These are phyloP conservation scores for Xenopus laevis DNA, from an alignment of 2,113 vertebrate genomes.

Conservation along the genomic window DNA sequence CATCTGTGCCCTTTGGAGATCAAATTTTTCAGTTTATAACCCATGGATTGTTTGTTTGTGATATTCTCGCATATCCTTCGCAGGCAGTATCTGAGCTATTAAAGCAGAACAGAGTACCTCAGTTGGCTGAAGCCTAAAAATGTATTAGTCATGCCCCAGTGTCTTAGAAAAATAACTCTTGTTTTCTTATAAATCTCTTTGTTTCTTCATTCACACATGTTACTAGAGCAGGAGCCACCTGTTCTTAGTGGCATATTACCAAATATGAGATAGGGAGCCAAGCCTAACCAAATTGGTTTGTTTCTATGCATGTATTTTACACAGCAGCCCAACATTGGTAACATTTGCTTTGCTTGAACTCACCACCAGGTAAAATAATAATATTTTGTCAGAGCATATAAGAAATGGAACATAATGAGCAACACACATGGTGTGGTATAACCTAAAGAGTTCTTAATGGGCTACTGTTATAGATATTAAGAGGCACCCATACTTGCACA, in stretches of 20 bases:
- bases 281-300: slow-evolving; percentile 35
- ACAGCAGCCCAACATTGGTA: slow-evolving; percentile 13
- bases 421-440: too few species aligned
- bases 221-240: slow-evolving; percentile 40
- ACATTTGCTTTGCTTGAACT: slow-evolving; percentile 23
- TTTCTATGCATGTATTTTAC: slow-evolving; percentile 36
- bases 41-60: not conserved
- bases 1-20: not conserved
- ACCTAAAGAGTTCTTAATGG: too few species aligned
- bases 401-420: too few species aligned
- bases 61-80: not conserved
- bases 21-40: not conserved
- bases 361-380: slow-evolving; percentile 32
- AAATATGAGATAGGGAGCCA: slow-evolving; percentile 35
- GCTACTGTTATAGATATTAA: too few species aligned
- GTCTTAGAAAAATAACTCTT: slow-evolving; percentile 30
- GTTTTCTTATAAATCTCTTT: slow-evolving; percentile 41
- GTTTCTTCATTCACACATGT: slow-evolving; percentile 39
- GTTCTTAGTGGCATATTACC: slow-evolving; percentile 40
- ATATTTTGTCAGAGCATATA: not conserved
- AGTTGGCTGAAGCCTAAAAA: slow-evolving; percentile 5
- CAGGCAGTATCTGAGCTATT: not conserved
- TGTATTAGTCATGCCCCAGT: slow-evolving; percentile 30
- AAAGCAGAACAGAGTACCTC: not conserved
- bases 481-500: too few species aligned